These are phyloP conservation scores for Jordanella pulchra DNA, from an alignment of 2,797 vertebrate species.

Conservation along the genomic window DNA sequence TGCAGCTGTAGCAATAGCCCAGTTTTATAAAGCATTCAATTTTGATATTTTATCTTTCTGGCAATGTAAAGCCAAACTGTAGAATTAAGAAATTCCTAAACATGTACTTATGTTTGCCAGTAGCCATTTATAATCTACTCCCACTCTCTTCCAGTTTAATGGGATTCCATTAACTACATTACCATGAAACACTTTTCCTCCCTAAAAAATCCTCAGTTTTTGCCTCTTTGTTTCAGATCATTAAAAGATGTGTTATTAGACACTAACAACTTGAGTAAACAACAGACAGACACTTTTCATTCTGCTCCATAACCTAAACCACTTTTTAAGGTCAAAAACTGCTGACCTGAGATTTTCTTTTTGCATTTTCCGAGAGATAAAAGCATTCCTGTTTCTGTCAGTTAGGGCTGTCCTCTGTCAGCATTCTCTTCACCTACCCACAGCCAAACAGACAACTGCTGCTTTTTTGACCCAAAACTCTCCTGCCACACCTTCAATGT, in stretches of 20 bases:
- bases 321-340: not conserved
- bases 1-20: conserved; percentile 39
- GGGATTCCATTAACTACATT: conserved; percentile 5
- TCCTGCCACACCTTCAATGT: no score
- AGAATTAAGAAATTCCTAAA: conserved; percentile 11
- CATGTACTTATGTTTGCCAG: conserved; percentile 25
- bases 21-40: conserved; percentile 40
- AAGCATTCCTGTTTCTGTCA: no score
- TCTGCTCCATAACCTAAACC: not conserved
- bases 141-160: not conserved
- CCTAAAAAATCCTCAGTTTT: not conserved
- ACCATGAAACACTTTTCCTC: not conserved
- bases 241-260: no score
- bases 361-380: no score
- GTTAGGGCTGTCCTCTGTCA: no score
- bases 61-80: conserved; percentile 27
- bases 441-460: no score
- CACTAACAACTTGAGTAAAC: no score
- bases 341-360: not conserved
- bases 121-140: conserved; percentile 5
- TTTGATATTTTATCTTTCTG: conserved; percentile 52
- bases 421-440: no score
- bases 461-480: no score
- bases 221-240: not conserved
- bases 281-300: not conserved